These are phyloP conservation scores for Pachyramphus minor DNA, from an alignment of 2,113 vertebrate genomes.

Conservation along the genomic window DNA sequence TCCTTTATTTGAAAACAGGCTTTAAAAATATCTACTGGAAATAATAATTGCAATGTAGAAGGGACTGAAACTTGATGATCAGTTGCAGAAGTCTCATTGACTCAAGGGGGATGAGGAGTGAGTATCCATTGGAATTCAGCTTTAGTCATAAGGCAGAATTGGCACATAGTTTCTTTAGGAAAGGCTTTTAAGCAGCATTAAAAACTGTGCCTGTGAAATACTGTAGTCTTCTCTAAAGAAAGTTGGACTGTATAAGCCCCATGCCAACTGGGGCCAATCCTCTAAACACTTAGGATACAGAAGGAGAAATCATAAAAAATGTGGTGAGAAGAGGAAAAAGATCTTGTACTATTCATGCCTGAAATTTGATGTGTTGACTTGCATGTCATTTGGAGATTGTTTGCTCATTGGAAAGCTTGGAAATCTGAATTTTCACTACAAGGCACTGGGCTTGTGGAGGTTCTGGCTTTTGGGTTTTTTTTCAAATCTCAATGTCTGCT, in stretches of 20 bases:
- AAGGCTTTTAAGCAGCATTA: neutral
- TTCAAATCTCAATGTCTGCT: neutral
- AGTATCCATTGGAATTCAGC: neutral
- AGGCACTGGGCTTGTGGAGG: neutral
- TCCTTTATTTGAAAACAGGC: neutral
- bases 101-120: neutral
- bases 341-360: neutral
- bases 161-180: neutral
- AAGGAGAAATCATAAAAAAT: neutral
- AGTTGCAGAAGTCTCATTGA: neutral
- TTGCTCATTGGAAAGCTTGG: neutral
- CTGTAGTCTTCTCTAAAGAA: neutral
- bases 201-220: neutral
- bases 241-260: neutral
- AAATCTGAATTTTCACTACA: neutral
- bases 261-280: neutral
- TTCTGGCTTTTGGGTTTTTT: fast-evolving
- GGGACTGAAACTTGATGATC: neutral
- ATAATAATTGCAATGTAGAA: neutral
- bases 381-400: neutral
- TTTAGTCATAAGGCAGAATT: neutral
- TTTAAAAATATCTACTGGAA: neutral
- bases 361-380: neutral
- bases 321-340: neutral
- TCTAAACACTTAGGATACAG: neutral